phyloP scores from a whole-genome alignment of 2,888 invertebrate genomes.

The Pinctada fucata region DNA sequence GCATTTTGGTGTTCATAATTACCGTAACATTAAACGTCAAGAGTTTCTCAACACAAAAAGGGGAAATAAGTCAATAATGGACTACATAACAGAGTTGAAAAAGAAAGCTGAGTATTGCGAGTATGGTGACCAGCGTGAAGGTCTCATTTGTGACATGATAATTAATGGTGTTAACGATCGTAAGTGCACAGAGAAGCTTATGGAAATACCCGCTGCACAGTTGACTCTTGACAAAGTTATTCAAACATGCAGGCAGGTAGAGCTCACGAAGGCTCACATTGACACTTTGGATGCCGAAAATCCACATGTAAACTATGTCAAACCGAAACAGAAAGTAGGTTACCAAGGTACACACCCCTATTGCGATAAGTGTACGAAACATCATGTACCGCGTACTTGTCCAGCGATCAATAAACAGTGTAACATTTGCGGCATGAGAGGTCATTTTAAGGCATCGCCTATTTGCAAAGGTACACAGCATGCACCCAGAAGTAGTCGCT shows the following conservation, averaged over 20 bases:
- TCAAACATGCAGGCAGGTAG: conserved; percentile 36
- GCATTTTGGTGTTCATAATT: conserved; percentile 46
- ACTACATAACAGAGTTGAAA: conserved; percentile 39
- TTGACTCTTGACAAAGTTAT: conserved; percentile 36
- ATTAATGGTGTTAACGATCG: conserved; percentile 40
- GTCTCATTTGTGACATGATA: conserved; percentile 44
- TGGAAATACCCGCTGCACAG: conserved; percentile 35
- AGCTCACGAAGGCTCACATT: conserved; percentile 14
- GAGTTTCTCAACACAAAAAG: conserved; percentile 43
- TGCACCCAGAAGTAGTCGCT: too few relatives aligned
- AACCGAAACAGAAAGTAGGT: too few relatives aligned
- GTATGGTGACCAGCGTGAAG: conserved; percentile 41
- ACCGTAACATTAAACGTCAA: conserved; percentile 43
- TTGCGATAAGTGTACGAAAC: too few relatives aligned
- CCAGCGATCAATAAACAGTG: neutral
- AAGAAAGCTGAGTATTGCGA: conserved; percentile 40
- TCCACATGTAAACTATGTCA: neutral
- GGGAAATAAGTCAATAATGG: conserved; percentile 32
- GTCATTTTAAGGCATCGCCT: neutral
- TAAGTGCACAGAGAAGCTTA: conserved; percentile 37
- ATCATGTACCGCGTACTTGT: too few relatives aligned
- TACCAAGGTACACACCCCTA: too few relatives aligned
- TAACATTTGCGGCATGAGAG: neutral
- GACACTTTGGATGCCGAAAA: neutral
- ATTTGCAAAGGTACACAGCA: neutral